phyloP scores from a whole-genome alignment of 2,113 vertebrate genomes.

The Rhegmatorhina hoffmannsi region DNA sequence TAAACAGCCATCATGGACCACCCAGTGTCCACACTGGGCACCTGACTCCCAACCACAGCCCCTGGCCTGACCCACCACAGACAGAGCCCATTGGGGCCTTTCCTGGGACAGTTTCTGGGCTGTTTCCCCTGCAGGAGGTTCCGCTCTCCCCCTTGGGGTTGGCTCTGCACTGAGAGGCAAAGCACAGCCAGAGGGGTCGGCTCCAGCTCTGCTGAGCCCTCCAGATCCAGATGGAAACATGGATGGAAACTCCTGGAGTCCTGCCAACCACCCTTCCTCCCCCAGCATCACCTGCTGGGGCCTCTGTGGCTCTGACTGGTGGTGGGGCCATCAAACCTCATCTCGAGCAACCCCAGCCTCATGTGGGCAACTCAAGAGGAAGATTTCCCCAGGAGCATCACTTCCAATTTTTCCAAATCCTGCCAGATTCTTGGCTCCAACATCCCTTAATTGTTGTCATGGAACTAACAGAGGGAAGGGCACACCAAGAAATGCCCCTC shows the following conservation, averaged over 20 bases:
- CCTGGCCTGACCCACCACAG: neutral
- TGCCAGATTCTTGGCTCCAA: neutral
- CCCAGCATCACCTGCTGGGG: neutral
- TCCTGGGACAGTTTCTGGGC: neutral
- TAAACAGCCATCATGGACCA: too few relatives aligned
- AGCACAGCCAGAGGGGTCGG: neutral
- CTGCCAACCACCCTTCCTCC: neutral
- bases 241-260: too few relatives aligned
- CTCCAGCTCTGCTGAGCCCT: accelerated
- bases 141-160: neutral
- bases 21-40: neutral
- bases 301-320: neutral
- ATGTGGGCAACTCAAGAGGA: neutral
- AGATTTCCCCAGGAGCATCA: neutral
- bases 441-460: too few relatives aligned
- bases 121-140: neutral
- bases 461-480: neutral
- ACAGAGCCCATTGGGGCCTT: neutral
- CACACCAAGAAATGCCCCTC: neutral
- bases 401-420: neutral
- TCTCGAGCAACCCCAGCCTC: neutral
- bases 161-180: neutral
- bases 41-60: too few relatives aligned
- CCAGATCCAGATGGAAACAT: accelerated
- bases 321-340: neutral